phyloP scores from a whole-genome alignment of 2,888 invertebrate species.

The Electrophaes corylata region DNA sequence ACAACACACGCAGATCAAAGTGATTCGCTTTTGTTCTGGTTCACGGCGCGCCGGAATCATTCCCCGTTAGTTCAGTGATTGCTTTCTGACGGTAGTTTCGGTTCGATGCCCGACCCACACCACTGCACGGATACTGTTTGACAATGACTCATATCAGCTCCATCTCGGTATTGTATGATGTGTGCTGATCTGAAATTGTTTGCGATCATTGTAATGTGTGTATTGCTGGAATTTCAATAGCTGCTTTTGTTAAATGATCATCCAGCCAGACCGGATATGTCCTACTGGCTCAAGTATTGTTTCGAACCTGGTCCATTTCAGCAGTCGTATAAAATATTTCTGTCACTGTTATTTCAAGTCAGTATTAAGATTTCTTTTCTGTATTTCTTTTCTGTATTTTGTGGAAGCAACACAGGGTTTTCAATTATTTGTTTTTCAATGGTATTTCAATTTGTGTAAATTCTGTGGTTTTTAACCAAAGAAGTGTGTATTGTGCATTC shows the following conservation, averaged over 20 bases:
- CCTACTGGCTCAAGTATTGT: no score
- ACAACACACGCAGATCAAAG: constrained; percentile 64
- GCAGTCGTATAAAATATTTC: no score
- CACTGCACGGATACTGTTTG: constrained; percentile 15
- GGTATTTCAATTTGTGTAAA: no score
- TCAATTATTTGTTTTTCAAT: no score
- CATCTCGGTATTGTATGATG: constrained; percentile 22
- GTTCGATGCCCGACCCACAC: constrained; percentile 49
- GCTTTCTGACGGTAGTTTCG: constrained; percentile 64
- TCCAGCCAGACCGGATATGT: neutral
- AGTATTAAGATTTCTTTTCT: no score
- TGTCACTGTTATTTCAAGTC: no score
- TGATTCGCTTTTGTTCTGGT: constrained; percentile 76
- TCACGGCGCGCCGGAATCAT: constrained; percentile 67
- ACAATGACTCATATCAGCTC: constrained; percentile 19
- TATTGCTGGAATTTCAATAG: constrained; percentile 10
- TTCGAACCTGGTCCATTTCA: no score
- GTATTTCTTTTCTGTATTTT: no score
- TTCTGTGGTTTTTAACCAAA: no score
- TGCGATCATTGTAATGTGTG: constrained; percentile 9
- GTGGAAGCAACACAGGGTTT: no score
- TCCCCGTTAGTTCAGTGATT: constrained; percentile 71
- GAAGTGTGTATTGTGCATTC: no score
- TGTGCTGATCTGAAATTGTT: constrained; percentile 24
- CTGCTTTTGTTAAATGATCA: neutral